Percentiles rank a stretch among this genome's conserved stretches.
These are phyloP conservation scores for Yponomeuta malinellus DNA, from an alignment of 2,888 invertebrate species.

Conservation along the genomic window DNA sequence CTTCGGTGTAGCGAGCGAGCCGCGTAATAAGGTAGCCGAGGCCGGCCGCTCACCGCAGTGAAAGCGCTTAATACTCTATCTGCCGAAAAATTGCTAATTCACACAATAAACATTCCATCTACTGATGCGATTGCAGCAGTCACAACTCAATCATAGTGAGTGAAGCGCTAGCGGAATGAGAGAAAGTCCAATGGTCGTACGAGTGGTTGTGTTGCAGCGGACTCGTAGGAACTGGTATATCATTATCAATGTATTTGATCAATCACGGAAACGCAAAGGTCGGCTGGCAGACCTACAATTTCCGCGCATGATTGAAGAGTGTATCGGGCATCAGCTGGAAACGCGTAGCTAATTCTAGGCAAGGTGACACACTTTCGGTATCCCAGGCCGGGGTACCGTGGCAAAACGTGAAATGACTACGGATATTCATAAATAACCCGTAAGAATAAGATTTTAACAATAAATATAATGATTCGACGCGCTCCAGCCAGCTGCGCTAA, in stretches of 20 bases:
- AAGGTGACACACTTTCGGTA: slow-evolving; percentile 68
- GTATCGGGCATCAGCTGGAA: slow-evolving; percentile 42
- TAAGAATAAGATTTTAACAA: slow-evolving; percentile 67
- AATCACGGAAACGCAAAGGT: slow-evolving; percentile 35
- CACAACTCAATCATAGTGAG: slow-evolving; percentile 6
- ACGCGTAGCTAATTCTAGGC: slow-evolving; percentile 61
- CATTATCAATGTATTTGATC: slow-evolving; percentile 23
- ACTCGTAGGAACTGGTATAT: slow-evolving; percentile 12
- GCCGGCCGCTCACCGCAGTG: slow-evolving; percentile 29
- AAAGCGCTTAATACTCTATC: slow-evolving; percentile 23
- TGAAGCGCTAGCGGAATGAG: not conserved
- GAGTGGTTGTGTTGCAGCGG: not conserved
- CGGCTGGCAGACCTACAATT: slow-evolving; percentile 27
- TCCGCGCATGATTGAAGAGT: slow-evolving; percentile 36
- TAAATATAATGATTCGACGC: slow-evolving; percentile 69
- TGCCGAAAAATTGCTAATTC: slow-evolving; percentile 30
- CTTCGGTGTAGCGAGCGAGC: slow-evolving; percentile 44
- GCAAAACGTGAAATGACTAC: slow-evolving; percentile 44
- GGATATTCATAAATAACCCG: slow-evolving; percentile 69
- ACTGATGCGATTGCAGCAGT: slow-evolving; percentile 17
- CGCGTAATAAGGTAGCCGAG: slow-evolving; percentile 56
- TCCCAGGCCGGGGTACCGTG: slow-evolving; percentile 42
- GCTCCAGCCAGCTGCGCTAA: slow-evolving; percentile 69
- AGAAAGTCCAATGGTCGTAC: slow-evolving; percentile 9
- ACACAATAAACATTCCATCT: slow-evolving; percentile 18